Base-by-base conservation (phyloP, 2,888 invertebrate species). In the Troglohyphantes excavatus region DNA sequence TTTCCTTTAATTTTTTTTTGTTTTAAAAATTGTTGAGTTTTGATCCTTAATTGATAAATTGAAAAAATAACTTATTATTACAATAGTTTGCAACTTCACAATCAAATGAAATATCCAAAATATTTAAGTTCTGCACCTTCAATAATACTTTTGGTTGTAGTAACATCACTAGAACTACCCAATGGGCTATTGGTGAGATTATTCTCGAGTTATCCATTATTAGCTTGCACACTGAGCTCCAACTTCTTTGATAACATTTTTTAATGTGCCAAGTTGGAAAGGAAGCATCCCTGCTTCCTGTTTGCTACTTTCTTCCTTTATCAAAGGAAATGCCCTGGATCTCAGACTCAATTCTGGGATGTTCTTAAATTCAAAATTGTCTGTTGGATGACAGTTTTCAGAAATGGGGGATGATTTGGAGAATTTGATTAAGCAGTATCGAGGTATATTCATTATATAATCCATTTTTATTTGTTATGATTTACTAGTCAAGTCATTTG, bases 251-350 rank as follows among this genome's bases (percentile, higher is more conserved):
- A 76, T 76, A 76, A 76, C 76, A 23, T n/a, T 33, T 23, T 21
- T 21, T 13, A 53, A 53, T 63, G 39, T 63, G 63, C 76, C 33
- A 29, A 76, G 33, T 23, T 33, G 13, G 26, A 76, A 63, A 82
- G 88, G 88, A 88, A 88, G 67, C 88, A 73, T 75, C 88, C 61
- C 81, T 59, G 70, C 39, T 83, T 89, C 89, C 89, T 89, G 89
- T 83, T 83, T 81, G 89, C 3, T 26, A n/a, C 61, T 89, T 84
- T 83, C 83, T 89, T 89, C 89, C 89, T 83, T 75, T 89, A 67
- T 78, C 65, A 82, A 39, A 89, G 83, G 83, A 83, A 89, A 78
- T 78, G 89, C 68, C 59, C 59, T 73, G 43, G 75, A 63, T 82
- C 53, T 43, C 9, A 59, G 39, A 67, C 33, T 39, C 85, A 61